Conservation (phyloP, 2,888 invertebrate genomes). For the Physocephala rufipes region DNA sequence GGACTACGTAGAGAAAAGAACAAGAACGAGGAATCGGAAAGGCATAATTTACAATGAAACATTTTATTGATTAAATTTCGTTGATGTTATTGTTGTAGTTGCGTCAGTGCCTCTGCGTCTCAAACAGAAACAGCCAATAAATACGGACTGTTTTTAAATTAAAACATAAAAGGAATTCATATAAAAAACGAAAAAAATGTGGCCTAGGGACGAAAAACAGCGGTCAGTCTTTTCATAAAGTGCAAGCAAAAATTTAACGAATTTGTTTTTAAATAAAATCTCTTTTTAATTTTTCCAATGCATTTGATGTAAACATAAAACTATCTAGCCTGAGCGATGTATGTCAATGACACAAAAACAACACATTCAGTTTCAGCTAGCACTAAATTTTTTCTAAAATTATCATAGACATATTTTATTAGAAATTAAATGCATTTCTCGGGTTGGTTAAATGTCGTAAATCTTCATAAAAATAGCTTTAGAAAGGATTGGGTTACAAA, state of each 20-base stretch:
- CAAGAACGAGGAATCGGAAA: too few species aligned
- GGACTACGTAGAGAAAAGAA: too few species aligned
- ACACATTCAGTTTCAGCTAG: neutral
- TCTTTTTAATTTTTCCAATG: too few species aligned
- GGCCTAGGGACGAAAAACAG: neutral
- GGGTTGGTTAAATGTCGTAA: too few species aligned
- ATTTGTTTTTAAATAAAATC: neutral
- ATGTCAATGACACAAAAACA: too few species aligned
- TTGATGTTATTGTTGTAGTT: conserved; percentile 16
- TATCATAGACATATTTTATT: neutral
- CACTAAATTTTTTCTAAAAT: neutral
- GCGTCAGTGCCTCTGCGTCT: neutral
- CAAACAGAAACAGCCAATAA: conserved; percentile 8
- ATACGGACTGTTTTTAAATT: conserved; percentile 15
- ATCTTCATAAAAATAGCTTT: too few species aligned
- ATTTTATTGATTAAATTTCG: conserved; percentile 34
- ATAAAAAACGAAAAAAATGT: neutral
- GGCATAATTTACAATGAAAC: conserved; percentile 36
- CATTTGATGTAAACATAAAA: too few species aligned
- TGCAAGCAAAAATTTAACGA: neutral
- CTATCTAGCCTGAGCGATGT: too few species aligned
- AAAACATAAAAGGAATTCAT: conserved; percentile 8
- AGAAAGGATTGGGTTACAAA: too few species aligned
- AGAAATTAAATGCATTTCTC: too few species aligned
- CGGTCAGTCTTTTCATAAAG: neutral